Evolutionary conservation across 92 coral and sea anemone species (phyloP), one percentile per base, ranked within the genome.

Genomic region (Pocillopora grandis): DNA sequence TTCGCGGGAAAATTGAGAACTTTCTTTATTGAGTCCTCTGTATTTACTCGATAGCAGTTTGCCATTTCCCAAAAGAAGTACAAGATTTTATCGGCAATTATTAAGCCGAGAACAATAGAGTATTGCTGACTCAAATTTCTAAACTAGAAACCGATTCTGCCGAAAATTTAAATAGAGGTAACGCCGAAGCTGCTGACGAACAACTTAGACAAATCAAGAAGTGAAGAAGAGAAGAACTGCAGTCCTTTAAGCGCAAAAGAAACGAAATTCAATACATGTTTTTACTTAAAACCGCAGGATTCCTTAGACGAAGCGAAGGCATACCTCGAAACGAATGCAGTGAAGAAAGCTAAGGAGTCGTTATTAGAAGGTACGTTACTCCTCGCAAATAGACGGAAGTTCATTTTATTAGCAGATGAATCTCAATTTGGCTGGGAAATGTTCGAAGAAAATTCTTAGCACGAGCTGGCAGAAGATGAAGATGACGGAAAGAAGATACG

Each of bases 291-390:
- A 37, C 2, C 74, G 8, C 67, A 83, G 18, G 87, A 64, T 60
- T 7, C 76, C 6, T 4, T 83, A 0, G 52, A 81, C 14, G 85
- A 71, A 19, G 48, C 85, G 12, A 81, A 81, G 12, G 21, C 60
- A 17, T 23, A 37, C 58, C 62, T 81, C 37, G 67, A 81, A 66
- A 2, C 72, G 33, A 67, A 18, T 14, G 72, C 72, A 10, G 72
- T 67, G 5, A n/a, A 67, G 17, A 67, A 67, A 7, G 72, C 72
- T 13, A 67, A 67, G 35, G 72, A 12, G 56, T 64, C 74, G 33
- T 56, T 85, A 21, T 76, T 65, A n/a, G 86, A 87, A 80, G 90
- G 86, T 81, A 87, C 80, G 66, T 12, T 59, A 13, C 63, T 73
- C 19, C 66, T 87, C 36, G 64, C 80, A 48, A 82, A 80, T 12